Conservation (phyloP, 2,113 vertebrate genomes). For the Bombycilla garrulus region DNA sequence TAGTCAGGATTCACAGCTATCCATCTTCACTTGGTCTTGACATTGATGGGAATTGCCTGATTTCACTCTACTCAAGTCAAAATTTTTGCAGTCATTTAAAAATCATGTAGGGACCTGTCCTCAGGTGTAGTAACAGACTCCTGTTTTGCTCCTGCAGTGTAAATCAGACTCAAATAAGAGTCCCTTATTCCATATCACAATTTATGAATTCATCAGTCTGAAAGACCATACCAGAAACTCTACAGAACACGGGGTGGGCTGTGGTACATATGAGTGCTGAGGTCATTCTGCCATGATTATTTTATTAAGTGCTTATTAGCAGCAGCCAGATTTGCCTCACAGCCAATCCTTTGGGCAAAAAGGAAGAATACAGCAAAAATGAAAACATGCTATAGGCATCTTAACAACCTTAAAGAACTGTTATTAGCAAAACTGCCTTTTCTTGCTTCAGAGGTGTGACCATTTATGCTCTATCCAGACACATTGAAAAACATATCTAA, state of each 20-base stretch:
- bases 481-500: background rate
- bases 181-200: background rate
- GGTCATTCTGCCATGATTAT: background rate
- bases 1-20: background rate
- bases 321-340: background rate
- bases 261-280: background rate
- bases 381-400: background rate
- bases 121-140: background rate
- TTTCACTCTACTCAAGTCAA: background rate
- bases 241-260: background rate
- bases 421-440: background rate
- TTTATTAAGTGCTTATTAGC: background rate
- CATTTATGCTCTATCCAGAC: background rate
- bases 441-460: background rate
- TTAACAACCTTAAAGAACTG: background rate
- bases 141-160: background rate
- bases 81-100: background rate
- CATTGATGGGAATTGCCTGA: background rate
- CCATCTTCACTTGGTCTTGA: background rate
- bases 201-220: background rate
- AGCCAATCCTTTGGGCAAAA: background rate
- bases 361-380: background rate
- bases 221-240: background rate
- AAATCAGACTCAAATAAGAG: background rate
- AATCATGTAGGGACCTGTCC: background rate